Percentiles rank a stretch among this genome's conserved stretches.
phyloP scores from a whole-genome alignment of 1,140 invertebrate species.

The Megalonaias nervosa region DNA sequence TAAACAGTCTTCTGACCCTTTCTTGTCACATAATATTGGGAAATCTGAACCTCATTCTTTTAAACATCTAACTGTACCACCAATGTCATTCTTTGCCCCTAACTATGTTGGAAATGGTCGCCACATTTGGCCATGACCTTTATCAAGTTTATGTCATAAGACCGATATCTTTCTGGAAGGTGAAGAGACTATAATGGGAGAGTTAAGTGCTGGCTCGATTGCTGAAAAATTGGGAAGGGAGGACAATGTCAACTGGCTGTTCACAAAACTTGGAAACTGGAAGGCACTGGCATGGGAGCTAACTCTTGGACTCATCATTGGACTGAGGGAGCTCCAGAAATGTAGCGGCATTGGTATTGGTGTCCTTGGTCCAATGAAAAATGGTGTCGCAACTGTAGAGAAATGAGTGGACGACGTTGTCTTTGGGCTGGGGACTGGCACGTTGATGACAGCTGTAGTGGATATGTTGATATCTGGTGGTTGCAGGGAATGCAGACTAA shows the following conservation, averaged over 20 bases:
- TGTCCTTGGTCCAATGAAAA: conserved; percentile 52
- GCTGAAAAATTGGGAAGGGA: conserved; percentile 35
- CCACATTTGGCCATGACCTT: too few relatives aligned
- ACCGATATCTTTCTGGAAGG: conserved; percentile 11
- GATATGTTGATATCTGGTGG: conserved; percentile 17
- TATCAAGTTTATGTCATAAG: conserved; percentile 9
- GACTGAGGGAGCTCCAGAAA: conserved; percentile 66
- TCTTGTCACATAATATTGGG: too few relatives aligned
- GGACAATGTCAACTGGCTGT: conserved; percentile 48
- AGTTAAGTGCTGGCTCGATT: conserved; percentile 20
- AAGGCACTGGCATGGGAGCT: conserved; percentile 48
- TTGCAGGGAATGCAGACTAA: conserved; percentile 42
- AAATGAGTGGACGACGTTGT: conserved; percentile 34
- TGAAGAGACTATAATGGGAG: not conserved
- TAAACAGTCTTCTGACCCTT: too few relatives aligned
- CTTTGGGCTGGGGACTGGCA: conserved; percentile 38
- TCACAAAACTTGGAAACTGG: conserved; percentile 60
- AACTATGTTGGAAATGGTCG: too few relatives aligned
- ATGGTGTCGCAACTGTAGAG: conserved; percentile 56
- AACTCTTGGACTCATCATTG: conserved; percentile 59
- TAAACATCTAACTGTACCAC: too few relatives aligned
- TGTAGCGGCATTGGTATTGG: conserved; percentile 57
- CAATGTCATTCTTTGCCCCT: too few relatives aligned
- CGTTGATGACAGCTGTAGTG: conserved; percentile 17
- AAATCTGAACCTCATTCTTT: too few relatives aligned